Base-by-base conservation (phyloP, 2,113 vertebrate species). In the Orcinus orca region DNA sequence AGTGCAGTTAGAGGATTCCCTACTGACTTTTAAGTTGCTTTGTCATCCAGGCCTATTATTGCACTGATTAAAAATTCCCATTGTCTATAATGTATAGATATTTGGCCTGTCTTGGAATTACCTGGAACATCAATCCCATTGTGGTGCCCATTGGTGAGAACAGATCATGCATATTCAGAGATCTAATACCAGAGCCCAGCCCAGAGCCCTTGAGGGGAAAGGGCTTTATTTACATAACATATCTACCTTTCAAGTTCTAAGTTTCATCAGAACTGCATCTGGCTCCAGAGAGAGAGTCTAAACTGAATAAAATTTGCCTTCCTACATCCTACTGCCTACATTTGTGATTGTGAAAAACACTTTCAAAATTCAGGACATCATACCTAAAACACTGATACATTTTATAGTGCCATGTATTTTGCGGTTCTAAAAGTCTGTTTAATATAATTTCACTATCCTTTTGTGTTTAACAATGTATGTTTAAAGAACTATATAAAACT, bases 401-500 rank as follows among this genome's bases (percentile, higher is more conserved):
- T 97, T 97, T 83, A 97, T 62, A 93, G 36, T 73, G 44, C 36
- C 41, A 90, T 82, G 89, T 26, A 97, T 93, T 91, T 87, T 33
- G 82, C 58, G 29, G 67, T 93, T 92, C 62, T 95, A 93, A 97
- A 97, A 85, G 8, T 33, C 29, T 47, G 50, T 67, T 74, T 96
- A 63, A 95, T 96, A 90, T 97, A 97, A 83, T 58, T 96, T 97
- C 87, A 96, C 93, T 90, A 82, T 95, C 90, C 29, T 95, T 98
- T 96, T 97, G 62, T 76, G 85, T 96, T 95, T 96, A 97, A 88
- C 23, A 74, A 95, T 86, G 33, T 82, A 91, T 93, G 68, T 93
- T 91, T 92, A 97, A 92, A 95, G 38, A 92, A 92, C 88, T 95
- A 50, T 17, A 95, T 82, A 97, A 97, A 95, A 10, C 88, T 95